Conservation (phyloP, 2,797 vertebrate genomes). For the Urophycis tenuis region DNA sequence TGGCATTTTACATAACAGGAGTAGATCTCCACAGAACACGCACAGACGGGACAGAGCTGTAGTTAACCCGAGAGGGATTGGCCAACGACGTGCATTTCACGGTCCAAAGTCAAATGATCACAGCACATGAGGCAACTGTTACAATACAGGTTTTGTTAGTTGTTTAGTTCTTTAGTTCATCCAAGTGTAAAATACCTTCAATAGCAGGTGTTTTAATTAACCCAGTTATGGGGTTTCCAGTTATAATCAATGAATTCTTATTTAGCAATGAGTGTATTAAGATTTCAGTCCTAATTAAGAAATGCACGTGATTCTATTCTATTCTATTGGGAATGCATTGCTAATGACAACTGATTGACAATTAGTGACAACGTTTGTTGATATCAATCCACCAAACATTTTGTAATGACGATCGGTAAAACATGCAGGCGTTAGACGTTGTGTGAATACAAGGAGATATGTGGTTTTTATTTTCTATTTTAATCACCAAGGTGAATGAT, state of each 20-base stretch:
- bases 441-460: too few species aligned
- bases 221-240: background rate
- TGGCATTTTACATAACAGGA: too few species aligned
- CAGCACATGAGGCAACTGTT: slow-evolving; percentile 16
- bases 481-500: background rate
- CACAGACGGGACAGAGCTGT: too few species aligned
- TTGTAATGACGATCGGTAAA: too few species aligned
- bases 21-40: background rate
- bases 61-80: background rate
- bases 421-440: too few species aligned
- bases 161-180: too few species aligned
- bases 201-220: background rate
- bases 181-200: background rate
- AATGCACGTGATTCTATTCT: background rate
- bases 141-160: too few species aligned
- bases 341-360: background rate
- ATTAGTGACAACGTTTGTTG: background rate
- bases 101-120: slow-evolving; percentile 19
- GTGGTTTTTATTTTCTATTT: background rate
- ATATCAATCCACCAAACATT: background rate
- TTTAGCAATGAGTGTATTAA: background rate
- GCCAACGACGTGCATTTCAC: background rate
- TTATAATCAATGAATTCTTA: background rate
- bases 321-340: background rate
- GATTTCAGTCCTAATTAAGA: background rate